Percentiles rank a stretch among this genome's conserved stretches.
Evolutionary conservation across 2,113 vertebrate genomes (phyloP).

Genomic region (Rattus norvegicus): DNA sequence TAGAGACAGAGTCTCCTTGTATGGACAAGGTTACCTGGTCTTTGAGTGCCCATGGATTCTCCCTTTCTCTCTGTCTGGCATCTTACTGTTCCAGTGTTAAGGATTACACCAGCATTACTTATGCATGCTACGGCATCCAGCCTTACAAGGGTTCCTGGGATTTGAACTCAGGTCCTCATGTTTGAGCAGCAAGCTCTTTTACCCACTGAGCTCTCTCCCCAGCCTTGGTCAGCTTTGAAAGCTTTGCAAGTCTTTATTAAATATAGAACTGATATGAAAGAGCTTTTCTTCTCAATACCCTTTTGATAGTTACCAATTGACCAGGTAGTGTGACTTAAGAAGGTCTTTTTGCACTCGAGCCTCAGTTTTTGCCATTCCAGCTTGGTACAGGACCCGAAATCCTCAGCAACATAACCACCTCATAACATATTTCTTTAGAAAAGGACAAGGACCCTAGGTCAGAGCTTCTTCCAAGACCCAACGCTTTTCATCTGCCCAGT

Average conservation of each 20-base stretch:
- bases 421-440: background rate
- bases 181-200: background rate
- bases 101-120: background rate
- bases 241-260: background rate
- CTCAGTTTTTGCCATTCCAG: slow-evolving; percentile 21
- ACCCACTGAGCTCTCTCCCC: background rate
- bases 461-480: background rate
- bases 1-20: background rate
- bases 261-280: background rate
- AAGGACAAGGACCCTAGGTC: background rate
- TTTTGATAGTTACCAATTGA: background rate
- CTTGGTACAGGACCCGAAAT: background rate
- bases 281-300: background rate
- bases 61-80: background rate
- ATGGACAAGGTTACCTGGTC: background rate
- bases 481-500: background rate
- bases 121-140: background rate
- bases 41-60: background rate
- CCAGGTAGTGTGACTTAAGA: background rate
- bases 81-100: background rate
- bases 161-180: background rate
- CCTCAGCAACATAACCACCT: background rate
- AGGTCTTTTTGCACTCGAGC: background rate
- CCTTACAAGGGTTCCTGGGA: background rate
- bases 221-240: background rate